These are phyloP conservation scores for Trichoplusia ni DNA, from an alignment of 1,140 invertebrate species.

Conservation along the genomic window DNA sequence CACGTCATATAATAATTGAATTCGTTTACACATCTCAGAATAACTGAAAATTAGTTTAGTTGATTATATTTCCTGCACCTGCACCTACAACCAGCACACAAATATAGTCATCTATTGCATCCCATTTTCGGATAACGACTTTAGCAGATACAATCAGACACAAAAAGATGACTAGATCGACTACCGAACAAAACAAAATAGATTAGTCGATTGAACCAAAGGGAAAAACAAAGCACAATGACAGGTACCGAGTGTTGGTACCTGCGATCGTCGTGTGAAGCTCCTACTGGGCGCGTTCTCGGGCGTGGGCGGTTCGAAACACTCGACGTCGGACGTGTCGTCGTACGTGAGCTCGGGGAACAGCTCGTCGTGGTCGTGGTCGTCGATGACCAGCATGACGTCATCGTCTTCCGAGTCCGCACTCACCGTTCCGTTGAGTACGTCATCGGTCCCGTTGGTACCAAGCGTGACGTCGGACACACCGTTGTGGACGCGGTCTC, in stretches of 20 bases:
- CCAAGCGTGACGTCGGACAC: constrained; percentile 18
- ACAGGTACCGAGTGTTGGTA: constrained; percentile 42
- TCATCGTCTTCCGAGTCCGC: constrained; percentile 53
- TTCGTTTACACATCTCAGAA: too few species aligned
- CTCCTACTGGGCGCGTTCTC: constrained; percentile 57
- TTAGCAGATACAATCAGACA: too few species aligned
- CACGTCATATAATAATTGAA: too few species aligned
- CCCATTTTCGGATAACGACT: too few species aligned
- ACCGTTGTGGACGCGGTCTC: constrained; percentile 32
- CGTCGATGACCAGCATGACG: constrained; percentile 45
- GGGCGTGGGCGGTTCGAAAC: constrained; percentile 53
- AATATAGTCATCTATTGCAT: too few species aligned
- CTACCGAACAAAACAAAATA: not conserved
- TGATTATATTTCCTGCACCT: constrained; percentile 14
- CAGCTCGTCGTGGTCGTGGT: constrained; percentile 58
- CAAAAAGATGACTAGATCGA: not conserved
- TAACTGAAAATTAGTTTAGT: constrained; percentile 35
- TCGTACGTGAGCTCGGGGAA: constrained; percentile 74
- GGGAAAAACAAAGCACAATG: not conserved
- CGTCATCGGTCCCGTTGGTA: constrained; percentile 49
- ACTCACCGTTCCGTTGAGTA: constrained; percentile 54
- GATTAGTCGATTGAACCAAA: not conserved
- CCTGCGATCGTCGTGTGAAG: constrained; percentile 64
- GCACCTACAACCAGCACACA: constrained; percentile 2
- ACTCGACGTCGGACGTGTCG: constrained; percentile 61